Evolutionary conservation across 2,888 invertebrate genomes (phyloP).

Genomic region (Eupsilia transversa): DNA sequence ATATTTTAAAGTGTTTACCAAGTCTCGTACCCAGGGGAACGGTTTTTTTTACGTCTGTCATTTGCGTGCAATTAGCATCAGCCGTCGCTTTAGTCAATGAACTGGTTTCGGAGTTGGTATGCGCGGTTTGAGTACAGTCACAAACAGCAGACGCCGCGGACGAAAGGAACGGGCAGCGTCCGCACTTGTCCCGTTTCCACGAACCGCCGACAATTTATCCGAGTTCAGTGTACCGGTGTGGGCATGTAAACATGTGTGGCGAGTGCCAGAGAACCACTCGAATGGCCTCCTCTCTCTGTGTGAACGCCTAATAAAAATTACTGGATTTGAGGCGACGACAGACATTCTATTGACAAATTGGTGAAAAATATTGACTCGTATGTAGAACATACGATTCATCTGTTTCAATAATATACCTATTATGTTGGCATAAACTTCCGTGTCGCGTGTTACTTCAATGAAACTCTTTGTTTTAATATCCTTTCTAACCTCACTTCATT

Average conservation of each 20-base stretch:
- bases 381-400: conserved; percentile 39
- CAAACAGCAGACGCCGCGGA: conserved; percentile 60
- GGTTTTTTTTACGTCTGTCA: conserved; percentile 40
- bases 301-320: conserved; percentile 56
- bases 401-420: conserved; percentile 50
- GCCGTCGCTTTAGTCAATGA: conserved; percentile 69
- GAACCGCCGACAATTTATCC: conserved; percentile 83
- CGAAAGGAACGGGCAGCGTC: conserved; percentile 73
- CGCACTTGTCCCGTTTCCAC: conserved; percentile 81
- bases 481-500: conserved; percentile 22
- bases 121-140: conserved; percentile 70
- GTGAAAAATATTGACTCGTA: conserved; percentile 44
- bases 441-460: conserved; percentile 12
- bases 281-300: conserved; percentile 59
- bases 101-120: conserved; percentile 71
- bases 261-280: conserved; percentile 64
- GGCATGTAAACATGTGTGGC: conserved; percentile 76
- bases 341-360: conserved; percentile 35
- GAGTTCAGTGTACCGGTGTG: conserved; percentile 84
- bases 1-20: conserved; percentile 46
- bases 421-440: conserved; percentile 29
- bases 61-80: conserved; percentile 64
- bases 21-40: conserved; percentile 33
- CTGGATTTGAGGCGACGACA: conserved; percentile 31
- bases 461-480: conserved; percentile 18